phyloP scores from a whole-genome alignment of 2,888 invertebrate species.

The Drosophila melanosoma region DNA sequence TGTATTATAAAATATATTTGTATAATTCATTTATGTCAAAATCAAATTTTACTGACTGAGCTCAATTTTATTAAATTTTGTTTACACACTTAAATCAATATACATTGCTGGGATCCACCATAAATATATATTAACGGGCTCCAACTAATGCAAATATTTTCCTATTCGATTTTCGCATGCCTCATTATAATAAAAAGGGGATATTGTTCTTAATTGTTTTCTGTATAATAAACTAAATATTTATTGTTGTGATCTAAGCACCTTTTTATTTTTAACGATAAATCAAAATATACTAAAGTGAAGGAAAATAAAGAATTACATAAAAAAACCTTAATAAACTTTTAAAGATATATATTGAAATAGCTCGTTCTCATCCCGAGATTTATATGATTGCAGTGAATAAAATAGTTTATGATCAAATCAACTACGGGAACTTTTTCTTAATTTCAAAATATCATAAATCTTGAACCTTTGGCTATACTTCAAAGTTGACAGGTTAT shows the following conservation, averaged over 20 bases:
- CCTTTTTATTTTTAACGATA: too few species aligned
- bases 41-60: not conserved
- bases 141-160: not conserved
- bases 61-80: not conserved
- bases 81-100: not conserved
- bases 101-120: not conserved
- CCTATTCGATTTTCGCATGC: not conserved
- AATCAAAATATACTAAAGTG: too few species aligned
- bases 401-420: not conserved
- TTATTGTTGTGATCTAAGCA: not conserved
- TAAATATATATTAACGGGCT: not conserved
- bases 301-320: not conserved
- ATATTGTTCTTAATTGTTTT: not conserved
- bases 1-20: not conserved
- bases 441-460: not conserved
- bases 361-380: not conserved
- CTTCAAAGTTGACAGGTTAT: slow-evolving; percentile 19
- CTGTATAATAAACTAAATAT: not conserved
- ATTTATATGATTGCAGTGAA: not conserved
- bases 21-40: not conserved
- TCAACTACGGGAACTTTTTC: not conserved
- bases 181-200: not conserved
- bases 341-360: not conserved
- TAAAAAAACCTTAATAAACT: not conserved
- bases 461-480: not conserved